A percentile compares a stretch with the other conserved stretches of the same genome.
phyloP scores from a whole-genome alignment of 2,113 vertebrate genomes.

The Sorex fumeus region DNA sequence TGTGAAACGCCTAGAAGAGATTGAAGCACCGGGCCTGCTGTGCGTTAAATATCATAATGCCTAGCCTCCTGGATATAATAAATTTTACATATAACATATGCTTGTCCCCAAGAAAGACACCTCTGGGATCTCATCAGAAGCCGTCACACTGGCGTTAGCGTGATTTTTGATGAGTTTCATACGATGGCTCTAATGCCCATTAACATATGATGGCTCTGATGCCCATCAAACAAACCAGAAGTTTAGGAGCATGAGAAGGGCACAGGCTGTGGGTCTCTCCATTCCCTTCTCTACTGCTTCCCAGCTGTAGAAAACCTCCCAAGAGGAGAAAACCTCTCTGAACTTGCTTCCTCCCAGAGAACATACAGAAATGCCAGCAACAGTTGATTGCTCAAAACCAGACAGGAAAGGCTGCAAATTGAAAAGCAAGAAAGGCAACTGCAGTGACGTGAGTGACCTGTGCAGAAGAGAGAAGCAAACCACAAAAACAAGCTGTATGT shows the following conservation, averaged over 20 bases:
- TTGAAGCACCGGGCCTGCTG: constrained; percentile 13
- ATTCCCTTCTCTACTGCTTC: neutral
- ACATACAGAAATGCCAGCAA: neutral
- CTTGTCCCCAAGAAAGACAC: neutral
- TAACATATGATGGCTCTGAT: constrained; percentile 5
- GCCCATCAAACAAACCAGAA: constrained; percentile 24
- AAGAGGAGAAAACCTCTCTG: neutral
- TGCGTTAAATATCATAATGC: neutral
- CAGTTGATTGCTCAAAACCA: neutral
- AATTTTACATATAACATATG: neutral
- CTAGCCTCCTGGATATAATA: constrained; percentile 9
- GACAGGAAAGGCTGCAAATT: neutral
- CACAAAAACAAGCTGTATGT: neutral
- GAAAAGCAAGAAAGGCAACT: neutral
- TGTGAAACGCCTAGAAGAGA: constrained; percentile 28
- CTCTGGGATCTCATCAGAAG: constrained; percentile 39
- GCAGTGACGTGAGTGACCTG: neutral
- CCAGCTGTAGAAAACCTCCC: neutral
- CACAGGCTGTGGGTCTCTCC: neutral
- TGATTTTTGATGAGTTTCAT: constrained; percentile 20
- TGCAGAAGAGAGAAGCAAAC: neutral
- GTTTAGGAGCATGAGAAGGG: neutral
- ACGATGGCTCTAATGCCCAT: neutral
- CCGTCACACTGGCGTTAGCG: neutral
- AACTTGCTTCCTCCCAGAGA: neutral